Evolutionary conservation across 2,797 vertebrate species (phyloP), one percentile per base, ranked within the genome.

Genomic region (Hephaestus fuliginosus): DNA sequence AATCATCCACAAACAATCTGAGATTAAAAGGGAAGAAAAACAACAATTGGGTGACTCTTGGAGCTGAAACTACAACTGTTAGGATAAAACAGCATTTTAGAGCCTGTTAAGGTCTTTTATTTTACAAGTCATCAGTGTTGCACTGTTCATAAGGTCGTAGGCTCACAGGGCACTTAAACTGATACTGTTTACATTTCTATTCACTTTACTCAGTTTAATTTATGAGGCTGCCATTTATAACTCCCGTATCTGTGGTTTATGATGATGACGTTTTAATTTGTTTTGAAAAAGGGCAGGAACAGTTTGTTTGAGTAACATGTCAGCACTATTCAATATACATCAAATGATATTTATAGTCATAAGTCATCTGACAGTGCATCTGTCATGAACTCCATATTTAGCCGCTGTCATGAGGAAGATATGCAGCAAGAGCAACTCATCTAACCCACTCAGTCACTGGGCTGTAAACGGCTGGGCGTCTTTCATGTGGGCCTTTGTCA

Each of bases 361-460:
- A 71, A 76, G 76, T 82, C 82, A 82, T 70, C 65, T 43, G 51
- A 71, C 28, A 74, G 51, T 67, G 61, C 64, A 39, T 66, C 77
- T 25, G 64, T 72, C 62, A 71, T 81, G 44, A 73, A 62, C 49
- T 79, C 81, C 84, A 87, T 66, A 86, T 91, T 89, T 87, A 89
- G 83, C 44, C 28, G 4, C n/a, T 1, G 63, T 67, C 70, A 85
- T 80, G 81, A 84, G 78, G 83, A 87, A 76, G 80, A 77, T 78
- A 82, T 83, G 74, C 66, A 69, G 65, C 6, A 51, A 88, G 82
- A 78, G 67, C 18, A 74, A 70, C 74, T 78, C 85, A 77, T 74
- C 15, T 36, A 39, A 67, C 83, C 78, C 81, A 20, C 15, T 77
- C 52, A 51, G 73, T 72, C 82, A 64, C 51, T 51, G 55, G 72